These are phyloP conservation scores for Hemicordylus capensis DNA, from an alignment of 2,113 vertebrate species.

Conservation along the genomic window DNA sequence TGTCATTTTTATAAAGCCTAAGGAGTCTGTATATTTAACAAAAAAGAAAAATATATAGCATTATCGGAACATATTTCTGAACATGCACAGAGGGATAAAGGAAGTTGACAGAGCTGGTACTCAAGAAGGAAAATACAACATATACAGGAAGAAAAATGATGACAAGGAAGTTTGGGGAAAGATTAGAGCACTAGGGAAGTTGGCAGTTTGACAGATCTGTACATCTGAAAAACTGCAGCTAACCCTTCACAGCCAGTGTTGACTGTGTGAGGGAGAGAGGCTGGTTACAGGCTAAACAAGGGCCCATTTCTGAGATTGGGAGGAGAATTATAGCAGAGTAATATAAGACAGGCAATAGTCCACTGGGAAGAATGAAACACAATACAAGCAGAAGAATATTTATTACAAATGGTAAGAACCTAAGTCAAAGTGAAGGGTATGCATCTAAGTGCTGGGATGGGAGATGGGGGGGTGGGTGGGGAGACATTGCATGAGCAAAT, in stretches of 20 bases:
- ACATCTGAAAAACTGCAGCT: background rate
- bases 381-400: background rate
- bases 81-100: background rate
- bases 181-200: background rate
- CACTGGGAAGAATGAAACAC: background rate
- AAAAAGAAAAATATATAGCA: background rate
- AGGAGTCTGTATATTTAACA: background rate
- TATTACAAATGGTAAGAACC: background rate
- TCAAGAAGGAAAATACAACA: background rate
- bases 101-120: background rate
- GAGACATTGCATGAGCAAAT: background rate
- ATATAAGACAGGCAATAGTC: too few relatives aligned
- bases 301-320: background rate
- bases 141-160: background rate
- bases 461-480: too few relatives aligned
- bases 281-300: background rate
- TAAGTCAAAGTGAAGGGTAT: background rate
- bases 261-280: too few relatives aligned
- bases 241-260: background rate
- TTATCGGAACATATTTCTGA: background rate
- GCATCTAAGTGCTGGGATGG: background rate
- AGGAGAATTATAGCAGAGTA: background rate
- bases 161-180: background rate
- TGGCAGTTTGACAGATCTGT: background rate
- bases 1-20: background rate